phyloP scores from a whole-genome alignment of 2,888 invertebrate species.

The Heteropelma amictum region DNA sequence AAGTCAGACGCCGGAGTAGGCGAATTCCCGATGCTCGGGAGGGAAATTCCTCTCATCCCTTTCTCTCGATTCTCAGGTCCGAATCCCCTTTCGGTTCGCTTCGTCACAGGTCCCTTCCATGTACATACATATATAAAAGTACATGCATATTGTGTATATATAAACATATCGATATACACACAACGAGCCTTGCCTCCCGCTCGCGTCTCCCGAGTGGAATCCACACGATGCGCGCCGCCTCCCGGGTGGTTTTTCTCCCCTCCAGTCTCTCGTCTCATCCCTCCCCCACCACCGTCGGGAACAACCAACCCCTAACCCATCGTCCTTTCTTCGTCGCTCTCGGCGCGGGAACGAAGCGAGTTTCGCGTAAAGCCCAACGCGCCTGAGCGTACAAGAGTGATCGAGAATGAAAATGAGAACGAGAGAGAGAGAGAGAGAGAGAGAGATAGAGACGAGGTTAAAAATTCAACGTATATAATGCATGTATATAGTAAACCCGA shows the following conservation, averaged over 20 bases:
- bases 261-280: constrained; percentile 67
- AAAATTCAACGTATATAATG: neutral
- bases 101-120: constrained; percentile 40
- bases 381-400: constrained; percentile 39
- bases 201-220: constrained; percentile 43
- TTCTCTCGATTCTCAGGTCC: constrained; percentile 37
- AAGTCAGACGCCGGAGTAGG: constrained; percentile 66
- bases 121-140: constrained; percentile 2
- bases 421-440: constrained; percentile 27
- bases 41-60: constrained; percentile 25
- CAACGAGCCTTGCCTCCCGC: constrained; percentile 1
- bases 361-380: constrained; percentile 37
- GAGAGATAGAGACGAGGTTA: constrained; percentile 7
- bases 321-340: constrained; percentile 61
- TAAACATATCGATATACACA: neutral
- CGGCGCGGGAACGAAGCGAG: constrained; percentile 28
- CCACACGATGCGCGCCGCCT: constrained; percentile 62
- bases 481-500: neutral
- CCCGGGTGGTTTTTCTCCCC: constrained; percentile 67
- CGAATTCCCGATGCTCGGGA: constrained; percentile 54
- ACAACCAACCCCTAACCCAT: constrained; percentile 58
- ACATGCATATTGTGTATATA: constrained; percentile 19
- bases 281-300: constrained; percentile 44
- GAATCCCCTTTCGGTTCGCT: constrained; percentile 50
- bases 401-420: constrained; percentile 30